Base-by-base conservation (phyloP, 2,888 invertebrate genomes). In the Drosophila emarginata region DNA sequence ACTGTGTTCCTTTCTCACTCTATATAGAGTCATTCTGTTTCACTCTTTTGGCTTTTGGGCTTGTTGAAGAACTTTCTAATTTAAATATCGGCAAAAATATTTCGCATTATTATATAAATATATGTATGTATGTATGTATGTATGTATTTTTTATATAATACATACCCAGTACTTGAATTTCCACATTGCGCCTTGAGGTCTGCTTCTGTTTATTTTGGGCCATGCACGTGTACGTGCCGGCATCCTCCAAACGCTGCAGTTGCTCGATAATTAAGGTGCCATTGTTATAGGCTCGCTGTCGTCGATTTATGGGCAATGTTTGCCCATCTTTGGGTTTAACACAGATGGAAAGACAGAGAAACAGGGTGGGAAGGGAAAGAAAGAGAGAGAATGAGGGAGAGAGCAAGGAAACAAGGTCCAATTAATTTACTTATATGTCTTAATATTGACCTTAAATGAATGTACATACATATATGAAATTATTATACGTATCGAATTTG, bases 201-300 rank as follows among this genome's bases (percentile, higher is more conserved):
- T 96, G 95, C 69, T 96, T 95, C 89, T 96, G 96, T 76, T 96
- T 94, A 91, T 97, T 97, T 74, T 95, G 94, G 0, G 97, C 98
- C 86, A 96, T 96, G 91, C 98, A 98, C 56, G 96, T 97, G 92
- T 98, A 98, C 11, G 96, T 95, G 61, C 97, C 97, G 9, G 96
- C 96, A 91, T 98, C 97, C 87, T 96, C 96, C 56, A 94, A 94
- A 60, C 96, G 94, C 91, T 97, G 97, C 57, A 97, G 96, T 89
- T 96, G 96, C 89, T 96, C 96, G 67, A 98, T 96, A 65, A 96
- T 94, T 76, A 98, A 93, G 9, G 97, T 97, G 39, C 97, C 97
- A 90, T 97, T 97, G 28, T 95, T 94, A 83, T 96, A 96, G 76
- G 96, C 96, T 79, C 96, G 94, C 91, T 98, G 97, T 62, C 97